A percentile compares a stretch with the other conserved stretches of the same genome.
phyloP scores from a whole-genome alignment of 2,888 invertebrate species.

The Sisyra terminalis region DNA sequence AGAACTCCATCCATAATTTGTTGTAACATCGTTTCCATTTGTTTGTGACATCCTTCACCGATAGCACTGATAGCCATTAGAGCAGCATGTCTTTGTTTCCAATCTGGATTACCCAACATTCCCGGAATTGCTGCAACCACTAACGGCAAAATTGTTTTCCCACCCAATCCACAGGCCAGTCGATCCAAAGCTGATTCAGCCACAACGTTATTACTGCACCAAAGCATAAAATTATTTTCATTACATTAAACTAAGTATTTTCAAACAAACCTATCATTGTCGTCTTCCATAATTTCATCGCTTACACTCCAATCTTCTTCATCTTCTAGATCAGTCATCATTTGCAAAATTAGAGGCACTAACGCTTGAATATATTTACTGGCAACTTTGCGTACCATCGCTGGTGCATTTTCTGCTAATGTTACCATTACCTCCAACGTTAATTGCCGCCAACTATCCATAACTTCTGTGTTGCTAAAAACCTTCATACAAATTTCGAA shows the following conservation, averaged over 20 bases:
- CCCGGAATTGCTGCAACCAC: constrained; percentile 71
- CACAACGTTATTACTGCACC: constrained; percentile 72
- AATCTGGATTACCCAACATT: constrained; percentile 71
- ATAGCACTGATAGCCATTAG: constrained; percentile 97
- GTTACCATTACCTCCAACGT: constrained; percentile 72
- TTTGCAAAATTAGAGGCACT: constrained; percentile 73
- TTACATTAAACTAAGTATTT: constrained; percentile 19
- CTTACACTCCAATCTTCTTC: constrained; percentile 77
- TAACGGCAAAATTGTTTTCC: constrained; percentile 78
- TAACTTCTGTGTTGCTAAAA: constrained; percentile 49
- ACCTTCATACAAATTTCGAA: constrained; percentile 81
- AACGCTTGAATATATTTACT: constrained; percentile 64
- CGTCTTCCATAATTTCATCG: constrained; percentile 81
- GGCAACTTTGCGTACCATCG: constrained; percentile 89
- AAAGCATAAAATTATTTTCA: constrained; percentile 13
- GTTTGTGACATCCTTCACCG: constrained; percentile 96
- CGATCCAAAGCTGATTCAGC: constrained; percentile 95
- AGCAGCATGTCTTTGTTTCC: constrained; percentile 89
- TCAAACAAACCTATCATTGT: constrained; percentile 48
- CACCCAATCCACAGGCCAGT: constrained; percentile 92
- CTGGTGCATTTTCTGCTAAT: constrained; percentile 85
- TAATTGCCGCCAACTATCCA: constrained; percentile 76
- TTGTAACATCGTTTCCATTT: constrained; percentile 91
- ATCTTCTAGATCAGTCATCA: constrained; percentile 92
- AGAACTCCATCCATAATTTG: constrained; percentile 85